A percentile compares a stretch with the other conserved stretches of the same genome.
Evolutionary conservation across 2,797 vertebrate genomes (phyloP).

Genomic region (Calcarius lapponicus): DNA sequence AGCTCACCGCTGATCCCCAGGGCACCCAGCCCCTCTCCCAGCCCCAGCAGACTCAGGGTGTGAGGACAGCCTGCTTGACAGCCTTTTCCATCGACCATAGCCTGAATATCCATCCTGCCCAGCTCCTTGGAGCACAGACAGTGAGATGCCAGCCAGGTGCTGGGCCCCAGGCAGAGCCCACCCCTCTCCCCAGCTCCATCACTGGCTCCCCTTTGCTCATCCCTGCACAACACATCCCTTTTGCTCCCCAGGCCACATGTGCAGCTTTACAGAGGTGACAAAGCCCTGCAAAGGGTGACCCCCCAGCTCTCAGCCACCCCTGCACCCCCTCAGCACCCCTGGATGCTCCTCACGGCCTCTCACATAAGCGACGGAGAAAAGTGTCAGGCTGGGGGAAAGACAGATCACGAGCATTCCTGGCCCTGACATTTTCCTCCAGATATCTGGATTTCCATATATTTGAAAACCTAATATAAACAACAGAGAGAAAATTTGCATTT

Average conservation of each 20-base stretch:
- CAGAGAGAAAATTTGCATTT: conserved; percentile 82
- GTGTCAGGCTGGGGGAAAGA: conserved; percentile 74
- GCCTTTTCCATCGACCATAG: neutral
- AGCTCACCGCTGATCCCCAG: accelerated
- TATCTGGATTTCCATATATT: conserved; percentile 86
- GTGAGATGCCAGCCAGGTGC: accelerated
- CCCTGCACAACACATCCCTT: accelerated
- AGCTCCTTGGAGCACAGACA: neutral
- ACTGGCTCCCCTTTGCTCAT: accelerated
- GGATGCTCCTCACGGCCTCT: neutral
- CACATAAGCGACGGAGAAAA: conserved; percentile 42
- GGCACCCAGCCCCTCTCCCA: neutral
- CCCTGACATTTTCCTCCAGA: conserved; percentile 83
- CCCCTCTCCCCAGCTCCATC: neutral
- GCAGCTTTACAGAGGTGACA: neutral
- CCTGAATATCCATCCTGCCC: neutral
- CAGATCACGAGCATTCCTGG: conserved; percentile 74
- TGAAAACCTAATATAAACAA: conserved; percentile 88
- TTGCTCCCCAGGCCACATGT: accelerated
- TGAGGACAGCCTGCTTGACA: neutral
- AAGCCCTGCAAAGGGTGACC: neutral
- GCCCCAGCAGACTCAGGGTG: neutral
- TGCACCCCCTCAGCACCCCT: neutral
- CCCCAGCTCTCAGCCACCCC: neutral
- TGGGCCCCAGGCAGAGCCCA: neutral